phyloP scores from a whole-genome alignment of 2,797 vertebrate species.

The Botia kubotai region DNA sequence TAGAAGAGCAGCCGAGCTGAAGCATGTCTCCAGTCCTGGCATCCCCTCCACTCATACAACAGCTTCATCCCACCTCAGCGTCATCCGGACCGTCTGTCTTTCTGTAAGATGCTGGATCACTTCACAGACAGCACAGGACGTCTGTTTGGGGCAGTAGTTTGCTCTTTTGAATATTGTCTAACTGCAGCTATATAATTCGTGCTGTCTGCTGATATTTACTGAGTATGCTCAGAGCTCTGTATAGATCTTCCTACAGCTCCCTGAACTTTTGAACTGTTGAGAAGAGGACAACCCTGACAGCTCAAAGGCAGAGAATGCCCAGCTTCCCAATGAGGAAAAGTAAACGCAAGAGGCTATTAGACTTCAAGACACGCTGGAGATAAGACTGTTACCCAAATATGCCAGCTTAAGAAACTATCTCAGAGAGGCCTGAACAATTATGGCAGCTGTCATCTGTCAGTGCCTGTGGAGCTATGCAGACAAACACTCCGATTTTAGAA shows the following conservation, averaged over 20 bases:
- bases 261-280: conserved; percentile 43
- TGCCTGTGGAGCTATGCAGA: conserved; percentile 65
- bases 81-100: conserved; percentile 78
- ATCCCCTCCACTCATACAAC: conserved; percentile 51
- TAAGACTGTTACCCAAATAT: conserved; percentile 64
- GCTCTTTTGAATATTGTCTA: conserved; percentile 4
- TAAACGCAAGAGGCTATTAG: conserved; percentile 45
- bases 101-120: conserved; percentile 78
- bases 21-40: conserved; percentile 29
- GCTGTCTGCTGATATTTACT: not conserved
- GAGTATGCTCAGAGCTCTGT: not conserved
- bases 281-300: conserved; percentile 50
- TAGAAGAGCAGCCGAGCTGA: conserved; percentile 28
- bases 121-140: conserved; percentile 67
- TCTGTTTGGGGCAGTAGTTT: not conserved
- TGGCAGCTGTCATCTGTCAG: conserved; percentile 68
- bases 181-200: not conserved
- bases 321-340: conserved; percentile 41
- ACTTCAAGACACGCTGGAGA: conserved; percentile 47
- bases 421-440: conserved; percentile 69
- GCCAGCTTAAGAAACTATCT: conserved; percentile 67
- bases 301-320: conserved; percentile 42
- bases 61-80: conserved; percentile 56
- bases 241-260: conserved; percentile 36
- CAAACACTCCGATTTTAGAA: conserved; percentile 68